Conservation (phyloP, 1,140 invertebrate genomes). For the Lysiphlebus fabarum region DNA sequence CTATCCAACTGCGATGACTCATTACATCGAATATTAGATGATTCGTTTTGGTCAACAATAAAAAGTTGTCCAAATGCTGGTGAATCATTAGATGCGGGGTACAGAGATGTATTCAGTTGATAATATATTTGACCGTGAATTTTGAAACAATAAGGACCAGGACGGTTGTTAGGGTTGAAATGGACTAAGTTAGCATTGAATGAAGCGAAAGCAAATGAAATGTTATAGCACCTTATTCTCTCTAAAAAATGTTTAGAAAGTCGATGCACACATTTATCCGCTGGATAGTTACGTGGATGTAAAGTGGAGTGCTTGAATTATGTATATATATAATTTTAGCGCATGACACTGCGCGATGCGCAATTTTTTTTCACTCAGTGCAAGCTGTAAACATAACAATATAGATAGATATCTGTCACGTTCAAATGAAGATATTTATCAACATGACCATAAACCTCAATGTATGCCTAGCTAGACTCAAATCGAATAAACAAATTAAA, state of each 20-base stretch:
- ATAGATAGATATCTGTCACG: too few relatives aligned
- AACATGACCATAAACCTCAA: too few relatives aligned
- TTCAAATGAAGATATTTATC: too few relatives aligned
- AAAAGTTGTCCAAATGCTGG: conserved; percentile 19
- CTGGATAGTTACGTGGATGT: too few relatives aligned
- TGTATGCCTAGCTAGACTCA: too few relatives aligned
- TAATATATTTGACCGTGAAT: background rate
- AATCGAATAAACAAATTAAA: too few relatives aligned
- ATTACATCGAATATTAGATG: conserved; percentile 7
- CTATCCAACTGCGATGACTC: background rate
- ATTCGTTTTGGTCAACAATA: conserved; percentile 17
- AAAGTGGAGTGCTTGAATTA: too few relatives aligned
- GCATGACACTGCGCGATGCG: too few relatives aligned
- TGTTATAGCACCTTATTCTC: background rate
- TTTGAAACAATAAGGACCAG: background rate
- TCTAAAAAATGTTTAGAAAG: background rate
- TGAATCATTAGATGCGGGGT: conserved; percentile 8
- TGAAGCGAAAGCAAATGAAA: conserved; percentile 4
- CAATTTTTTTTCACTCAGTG: too few relatives aligned
- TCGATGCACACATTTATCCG: background rate
- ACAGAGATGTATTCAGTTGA: background rate
- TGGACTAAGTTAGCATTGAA: conserved; percentile 1
- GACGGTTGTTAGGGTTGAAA: conserved; percentile 1
- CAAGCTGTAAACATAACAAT: too few relatives aligned
- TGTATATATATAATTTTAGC: too few relatives aligned